phyloP scores from a whole-genome alignment of 2,797 vertebrate genomes.

The Otolemur crassicaudatus region DNA sequence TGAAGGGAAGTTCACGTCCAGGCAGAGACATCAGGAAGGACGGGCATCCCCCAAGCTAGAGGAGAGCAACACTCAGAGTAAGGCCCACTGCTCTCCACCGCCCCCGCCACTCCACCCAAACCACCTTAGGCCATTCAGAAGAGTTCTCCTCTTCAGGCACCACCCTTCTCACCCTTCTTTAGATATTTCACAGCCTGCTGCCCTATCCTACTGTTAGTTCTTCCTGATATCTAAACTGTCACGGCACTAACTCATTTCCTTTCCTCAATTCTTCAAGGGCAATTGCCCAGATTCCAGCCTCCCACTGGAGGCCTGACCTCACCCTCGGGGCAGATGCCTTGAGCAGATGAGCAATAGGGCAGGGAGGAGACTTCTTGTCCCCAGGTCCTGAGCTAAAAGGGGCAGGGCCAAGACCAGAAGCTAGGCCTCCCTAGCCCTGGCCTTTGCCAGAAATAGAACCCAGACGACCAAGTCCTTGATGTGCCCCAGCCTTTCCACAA shows the following conservation, averaged over 20 bases:
- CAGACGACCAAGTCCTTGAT: background rate
- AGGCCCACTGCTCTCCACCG: background rate
- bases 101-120: background rate
- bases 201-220: background rate
- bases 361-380: background rate
- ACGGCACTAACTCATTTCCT: constrained; percentile 32
- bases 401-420: background rate
- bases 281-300: background rate
- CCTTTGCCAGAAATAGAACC: background rate
- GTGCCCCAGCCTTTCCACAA: background rate
- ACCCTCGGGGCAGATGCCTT: background rate
- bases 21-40: background rate
- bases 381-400: background rate
- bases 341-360: background rate
- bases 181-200: background rate
- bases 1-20: background rate
- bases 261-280: background rate
- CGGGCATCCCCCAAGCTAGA: background rate
- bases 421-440: background rate
- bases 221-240: constrained; percentile 41
- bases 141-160: background rate
- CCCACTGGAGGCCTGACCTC: background rate
- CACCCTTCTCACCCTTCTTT: background rate
- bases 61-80: too few species aligned
- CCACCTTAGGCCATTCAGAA: background rate